Evolutionary conservation across 23 tunicate genomes (phyloP).

Genomic region (Clavelina lepadiformis): DNA sequence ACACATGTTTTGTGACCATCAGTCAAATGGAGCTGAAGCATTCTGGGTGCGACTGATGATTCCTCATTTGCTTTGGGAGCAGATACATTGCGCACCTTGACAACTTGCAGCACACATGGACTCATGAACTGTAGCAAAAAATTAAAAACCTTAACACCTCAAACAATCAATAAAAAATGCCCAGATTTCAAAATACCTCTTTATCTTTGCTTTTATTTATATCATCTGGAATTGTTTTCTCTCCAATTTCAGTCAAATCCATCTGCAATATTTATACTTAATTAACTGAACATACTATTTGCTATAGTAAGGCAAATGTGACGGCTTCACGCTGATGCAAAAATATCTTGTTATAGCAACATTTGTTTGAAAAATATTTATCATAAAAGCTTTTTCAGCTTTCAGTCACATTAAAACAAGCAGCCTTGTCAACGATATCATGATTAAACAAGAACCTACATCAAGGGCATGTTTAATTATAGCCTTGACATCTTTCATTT

Average conservation of each 20-base stretch:
- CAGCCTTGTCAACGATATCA: no score
- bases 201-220: slow-evolving; percentile 14
- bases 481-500: background rate
- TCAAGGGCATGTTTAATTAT: slow-evolving; percentile 14
- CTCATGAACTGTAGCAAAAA: slow-evolving; percentile 20
- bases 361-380: no score
- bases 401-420: background rate
- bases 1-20: slow-evolving; percentile 59
- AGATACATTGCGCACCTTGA: slow-evolving; percentile 68
- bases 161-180: background rate
- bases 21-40: slow-evolving; percentile 65
- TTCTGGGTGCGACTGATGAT: slow-evolving; percentile 69
- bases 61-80: slow-evolving; percentile 87
- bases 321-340: no score
- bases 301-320: no score
- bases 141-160: background rate
- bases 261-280: background rate
- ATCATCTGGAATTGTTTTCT: slow-evolving; percentile 34
- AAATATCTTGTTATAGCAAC: no score
- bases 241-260: slow-evolving; percentile 45
- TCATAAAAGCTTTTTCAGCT: background rate
- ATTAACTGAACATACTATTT: background rate
- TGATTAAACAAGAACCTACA: background rate
- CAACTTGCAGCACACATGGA: slow-evolving; percentile 83
- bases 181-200: slow-evolving; percentile 4